phyloP scores from a whole-genome alignment of 2,113 vertebrate genomes.

The Scortum barcoo region DNA sequence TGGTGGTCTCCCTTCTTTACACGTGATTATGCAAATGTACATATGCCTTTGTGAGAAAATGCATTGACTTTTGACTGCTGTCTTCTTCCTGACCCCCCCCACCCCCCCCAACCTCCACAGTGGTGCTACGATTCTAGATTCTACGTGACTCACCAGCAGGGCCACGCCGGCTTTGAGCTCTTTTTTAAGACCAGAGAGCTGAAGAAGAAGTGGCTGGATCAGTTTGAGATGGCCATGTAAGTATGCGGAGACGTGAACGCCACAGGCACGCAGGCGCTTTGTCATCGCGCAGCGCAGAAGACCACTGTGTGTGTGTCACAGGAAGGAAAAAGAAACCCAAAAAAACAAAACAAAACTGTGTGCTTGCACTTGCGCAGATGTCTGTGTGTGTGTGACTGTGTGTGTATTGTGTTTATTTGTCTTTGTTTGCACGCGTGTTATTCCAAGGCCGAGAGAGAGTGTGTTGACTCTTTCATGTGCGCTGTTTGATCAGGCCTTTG shows the following conservation, averaged over 20 bases:
- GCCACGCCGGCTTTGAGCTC: slow-evolving; percentile 92
- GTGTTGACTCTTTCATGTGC: slow-evolving; percentile 72
- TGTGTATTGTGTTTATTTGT: slow-evolving; percentile 39
- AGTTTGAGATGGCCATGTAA: slow-evolving; percentile 97
- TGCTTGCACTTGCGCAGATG: no score
- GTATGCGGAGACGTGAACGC: slow-evolving; percentile 69
- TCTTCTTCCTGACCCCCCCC: slow-evolving; percentile 54
- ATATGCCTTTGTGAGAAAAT: not conserved
- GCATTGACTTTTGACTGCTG: slow-evolving; percentile 13
- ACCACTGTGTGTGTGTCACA: slow-evolving; percentile 6
- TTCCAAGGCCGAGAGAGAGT: slow-evolving; percentile 63
- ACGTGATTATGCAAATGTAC: slow-evolving; percentile 9
- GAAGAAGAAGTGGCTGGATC: slow-evolving; percentile 98
- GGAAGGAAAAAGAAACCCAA: no score
- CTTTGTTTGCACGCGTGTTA: slow-evolving; percentile 59
- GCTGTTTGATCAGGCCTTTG: slow-evolving; percentile 77
- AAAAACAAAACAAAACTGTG: slow-evolving; percentile 25
- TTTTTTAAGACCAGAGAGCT: slow-evolving; percentile 96
- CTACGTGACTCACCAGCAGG: slow-evolving; percentile 94
- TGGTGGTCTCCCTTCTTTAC: not conserved
- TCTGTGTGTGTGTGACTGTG: not conserved
- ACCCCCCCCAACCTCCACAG: no score
- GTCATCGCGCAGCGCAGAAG: not conserved
- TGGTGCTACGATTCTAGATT: slow-evolving; percentile 98
- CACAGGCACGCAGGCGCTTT: slow-evolving; percentile 6